A percentile compares a stretch with the other conserved stretches of the same genome.
Conservation (phyloP, 2,113 vertebrate species). For the Chunga burmeisteri region DNA sequence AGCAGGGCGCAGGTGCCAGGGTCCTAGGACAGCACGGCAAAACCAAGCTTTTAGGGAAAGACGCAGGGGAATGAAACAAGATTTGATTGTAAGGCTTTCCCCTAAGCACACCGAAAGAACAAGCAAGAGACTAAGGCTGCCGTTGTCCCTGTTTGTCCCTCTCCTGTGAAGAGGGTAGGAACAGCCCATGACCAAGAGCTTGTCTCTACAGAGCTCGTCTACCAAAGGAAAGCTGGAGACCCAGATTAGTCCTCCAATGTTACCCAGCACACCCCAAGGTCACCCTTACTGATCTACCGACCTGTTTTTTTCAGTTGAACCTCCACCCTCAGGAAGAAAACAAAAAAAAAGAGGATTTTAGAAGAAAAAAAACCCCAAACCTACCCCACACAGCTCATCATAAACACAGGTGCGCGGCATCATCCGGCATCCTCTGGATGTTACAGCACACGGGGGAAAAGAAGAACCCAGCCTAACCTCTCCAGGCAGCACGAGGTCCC, state of each 20-base stretch:
- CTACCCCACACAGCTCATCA: neutral
- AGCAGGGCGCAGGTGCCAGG: neutral
- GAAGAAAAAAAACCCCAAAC: accelerated
- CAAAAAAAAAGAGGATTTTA: neutral
- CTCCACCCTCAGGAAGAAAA: neutral
- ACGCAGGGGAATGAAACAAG: neutral
- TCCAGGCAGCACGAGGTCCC: neutral
- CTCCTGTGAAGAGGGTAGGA: neutral
- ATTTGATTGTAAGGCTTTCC: neutral
- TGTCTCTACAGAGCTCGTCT: neutral
- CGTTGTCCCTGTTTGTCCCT: neutral
- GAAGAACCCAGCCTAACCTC: neutral
- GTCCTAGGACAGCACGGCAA: neutral
- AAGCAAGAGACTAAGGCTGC: neutral
- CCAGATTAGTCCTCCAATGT: neutral
- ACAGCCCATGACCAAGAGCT: neutral
- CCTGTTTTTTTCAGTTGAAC: neutral
- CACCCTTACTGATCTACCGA: neutral
- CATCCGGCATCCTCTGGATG: neutral
- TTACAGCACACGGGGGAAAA: neutral
- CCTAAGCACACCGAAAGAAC: neutral
- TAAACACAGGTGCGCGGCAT: neutral
- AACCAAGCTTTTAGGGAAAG: neutral
- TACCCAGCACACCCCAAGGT: neutral
- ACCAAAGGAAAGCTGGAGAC: neutral